phyloP scores from a whole-genome alignment of 1,140 invertebrate species.

The Bombus pyrosoma region DNA sequence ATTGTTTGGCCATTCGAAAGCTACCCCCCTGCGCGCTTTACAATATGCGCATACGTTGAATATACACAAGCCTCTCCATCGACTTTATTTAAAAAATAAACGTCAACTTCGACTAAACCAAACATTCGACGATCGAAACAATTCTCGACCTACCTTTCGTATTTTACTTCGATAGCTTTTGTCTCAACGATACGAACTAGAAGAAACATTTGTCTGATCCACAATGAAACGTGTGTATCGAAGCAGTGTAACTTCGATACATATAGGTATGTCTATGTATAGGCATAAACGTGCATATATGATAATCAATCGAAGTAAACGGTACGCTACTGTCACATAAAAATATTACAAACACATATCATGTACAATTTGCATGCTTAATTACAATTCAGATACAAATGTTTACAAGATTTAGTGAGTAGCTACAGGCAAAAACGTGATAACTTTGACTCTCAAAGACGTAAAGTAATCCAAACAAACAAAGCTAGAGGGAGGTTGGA shows the following conservation, averaged over 20 bases:
- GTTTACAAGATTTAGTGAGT: neutral
- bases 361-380: neutral
- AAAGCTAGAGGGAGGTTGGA: neutral
- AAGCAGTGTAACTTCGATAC: neutral
- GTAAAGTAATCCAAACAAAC: conserved; percentile 7
- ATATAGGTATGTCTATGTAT: neutral
- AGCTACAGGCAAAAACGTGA: neutral
- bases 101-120: neutral
- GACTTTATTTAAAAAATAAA: conserved; percentile 9
- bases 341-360: neutral
- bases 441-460: neutral
- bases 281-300: neutral
- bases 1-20: conserved; percentile 3
- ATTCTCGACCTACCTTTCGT: neutral
- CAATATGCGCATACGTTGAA: neutral
- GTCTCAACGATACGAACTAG: neutral
- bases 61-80: neutral
- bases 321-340: neutral
- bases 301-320: neutral
- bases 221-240: neutral
- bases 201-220: neutral
- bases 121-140: neutral
- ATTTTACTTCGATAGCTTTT: neutral
- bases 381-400: neutral
- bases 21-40: no score